phyloP scores from a whole-genome alignment of 2,797 vertebrate species.

The Buceros bicornis region DNA sequence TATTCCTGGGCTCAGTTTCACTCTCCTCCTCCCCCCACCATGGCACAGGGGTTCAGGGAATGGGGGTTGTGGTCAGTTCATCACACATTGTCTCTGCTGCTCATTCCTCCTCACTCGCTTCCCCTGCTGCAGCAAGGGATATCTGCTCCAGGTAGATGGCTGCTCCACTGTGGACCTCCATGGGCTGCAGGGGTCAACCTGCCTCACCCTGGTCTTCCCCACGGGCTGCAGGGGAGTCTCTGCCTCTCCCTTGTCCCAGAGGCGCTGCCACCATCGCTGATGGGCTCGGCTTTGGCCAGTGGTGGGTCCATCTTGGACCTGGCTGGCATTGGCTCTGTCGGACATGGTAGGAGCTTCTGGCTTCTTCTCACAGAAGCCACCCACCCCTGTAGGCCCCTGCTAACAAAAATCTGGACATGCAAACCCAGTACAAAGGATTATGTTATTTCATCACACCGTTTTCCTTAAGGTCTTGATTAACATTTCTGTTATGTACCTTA shows the following conservation, averaged over 20 bases:
- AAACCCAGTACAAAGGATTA: neutral
- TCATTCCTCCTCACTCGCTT: neutral
- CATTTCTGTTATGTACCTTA: neutral
- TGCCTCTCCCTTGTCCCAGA: neutral
- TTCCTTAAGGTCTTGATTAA: neutral
- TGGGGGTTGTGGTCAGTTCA: neutral
- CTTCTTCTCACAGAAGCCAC: neutral
- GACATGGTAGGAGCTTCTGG: neutral
- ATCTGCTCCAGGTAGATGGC: neutral
- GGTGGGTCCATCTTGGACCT: rapidly evolving
- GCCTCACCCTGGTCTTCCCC: neutral
- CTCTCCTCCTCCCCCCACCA: rapidly evolving
- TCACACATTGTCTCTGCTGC: rapidly evolving
- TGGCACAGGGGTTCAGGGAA: rapidly evolving
- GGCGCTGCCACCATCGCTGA: neutral
- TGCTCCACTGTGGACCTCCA: neutral
- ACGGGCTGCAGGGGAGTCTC: neutral
- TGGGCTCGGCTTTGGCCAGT: neutral
- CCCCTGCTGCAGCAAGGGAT: neutral
- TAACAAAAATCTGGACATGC: neutral
- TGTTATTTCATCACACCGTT: neutral
- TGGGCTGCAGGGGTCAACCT: neutral
- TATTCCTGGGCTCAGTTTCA: neutral
- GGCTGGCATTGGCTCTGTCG: too few relatives aligned
- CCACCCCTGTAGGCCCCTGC: neutral